These are phyloP conservation scores for Rana temporaria DNA, from an alignment of 2,113 vertebrate genomes.

Conservation along the genomic window DNA sequence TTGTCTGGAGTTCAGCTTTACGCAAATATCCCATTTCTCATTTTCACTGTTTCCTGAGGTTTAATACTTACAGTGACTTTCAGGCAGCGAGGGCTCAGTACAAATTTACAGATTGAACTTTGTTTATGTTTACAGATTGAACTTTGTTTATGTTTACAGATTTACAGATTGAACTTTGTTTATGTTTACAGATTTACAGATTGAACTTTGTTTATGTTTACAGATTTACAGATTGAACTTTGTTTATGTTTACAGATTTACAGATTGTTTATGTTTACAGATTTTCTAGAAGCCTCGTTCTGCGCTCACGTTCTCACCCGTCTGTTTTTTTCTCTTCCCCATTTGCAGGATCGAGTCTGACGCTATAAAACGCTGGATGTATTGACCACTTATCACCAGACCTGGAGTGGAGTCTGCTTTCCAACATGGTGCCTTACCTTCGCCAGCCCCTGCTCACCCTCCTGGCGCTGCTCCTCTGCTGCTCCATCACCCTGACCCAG, in stretches of 20 bases:
- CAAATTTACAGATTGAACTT: not conserved
- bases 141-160: too few species aligned
- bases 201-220: not conserved
- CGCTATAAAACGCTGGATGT: conserved; percentile 65
- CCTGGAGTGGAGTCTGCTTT: conserved; percentile 70
- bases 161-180: not conserved
- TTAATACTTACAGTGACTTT: too few species aligned
- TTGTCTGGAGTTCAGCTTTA: too few species aligned
- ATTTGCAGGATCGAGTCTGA: conserved; percentile 65
- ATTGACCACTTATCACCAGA: conserved; percentile 65
- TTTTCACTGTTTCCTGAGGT: too few species aligned
- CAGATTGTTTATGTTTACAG: not conserved
- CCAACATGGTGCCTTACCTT: conserved; percentile 80
- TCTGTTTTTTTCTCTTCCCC: not conserved
- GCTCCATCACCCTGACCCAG: conserved; percentile 71
- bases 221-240: not conserved
- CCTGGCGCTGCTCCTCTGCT: conserved; percentile 77
- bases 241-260: not conserved
- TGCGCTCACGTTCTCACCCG: not conserved
- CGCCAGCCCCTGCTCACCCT: conserved; percentile 68
- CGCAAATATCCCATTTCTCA: too few species aligned
- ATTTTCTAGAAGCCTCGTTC: not conserved
- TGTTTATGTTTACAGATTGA: not conserved
- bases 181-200: not conserved
- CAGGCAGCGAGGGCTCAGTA: too few species aligned